phyloP scores from a whole-genome alignment of 1,140 invertebrate species.

The Heliconius melpomene region DNA sequence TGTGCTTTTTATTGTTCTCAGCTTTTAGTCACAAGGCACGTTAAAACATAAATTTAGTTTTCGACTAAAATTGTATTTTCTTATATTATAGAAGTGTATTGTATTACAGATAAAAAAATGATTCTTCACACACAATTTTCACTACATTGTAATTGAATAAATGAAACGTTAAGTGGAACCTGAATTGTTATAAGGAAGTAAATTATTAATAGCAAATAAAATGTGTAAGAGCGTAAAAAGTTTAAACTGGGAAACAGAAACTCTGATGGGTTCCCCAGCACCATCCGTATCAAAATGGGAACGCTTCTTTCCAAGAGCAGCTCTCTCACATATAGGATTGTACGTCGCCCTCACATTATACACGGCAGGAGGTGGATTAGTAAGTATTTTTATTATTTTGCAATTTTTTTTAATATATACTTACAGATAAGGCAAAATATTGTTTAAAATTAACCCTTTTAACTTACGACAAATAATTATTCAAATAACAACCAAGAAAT shows the following conservation, averaged over 20 bases:
- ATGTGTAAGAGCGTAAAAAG: constrained; percentile 71
- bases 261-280: constrained; percentile 65
- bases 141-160: background rate
- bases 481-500: background rate
- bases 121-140: background rate
- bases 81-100: background rate
- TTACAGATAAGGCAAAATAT: background rate
- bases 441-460: constrained; percentile 13
- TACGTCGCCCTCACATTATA: constrained; percentile 87
- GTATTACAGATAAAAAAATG: background rate
- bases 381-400: constrained; percentile 75
- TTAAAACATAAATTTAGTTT: background rate
- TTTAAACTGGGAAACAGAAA: constrained; percentile 78
- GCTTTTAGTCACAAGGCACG: constrained; percentile 26
- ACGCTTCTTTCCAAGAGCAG: constrained; percentile 81
- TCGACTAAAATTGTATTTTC: background rate
- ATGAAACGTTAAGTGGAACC: background rate
- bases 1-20: constrained; percentile 25
- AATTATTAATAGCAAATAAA: constrained; percentile 13
- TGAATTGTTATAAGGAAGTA: background rate
- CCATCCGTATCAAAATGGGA: constrained; percentile 69
- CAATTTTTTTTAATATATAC: background rate
- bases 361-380: constrained; percentile 87
- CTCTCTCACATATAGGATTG: constrained; percentile 86
- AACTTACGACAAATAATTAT: constrained; percentile 7